Conservation (phyloP, 2,888 invertebrate genomes). For the Stramonita haemastoma region DNA sequence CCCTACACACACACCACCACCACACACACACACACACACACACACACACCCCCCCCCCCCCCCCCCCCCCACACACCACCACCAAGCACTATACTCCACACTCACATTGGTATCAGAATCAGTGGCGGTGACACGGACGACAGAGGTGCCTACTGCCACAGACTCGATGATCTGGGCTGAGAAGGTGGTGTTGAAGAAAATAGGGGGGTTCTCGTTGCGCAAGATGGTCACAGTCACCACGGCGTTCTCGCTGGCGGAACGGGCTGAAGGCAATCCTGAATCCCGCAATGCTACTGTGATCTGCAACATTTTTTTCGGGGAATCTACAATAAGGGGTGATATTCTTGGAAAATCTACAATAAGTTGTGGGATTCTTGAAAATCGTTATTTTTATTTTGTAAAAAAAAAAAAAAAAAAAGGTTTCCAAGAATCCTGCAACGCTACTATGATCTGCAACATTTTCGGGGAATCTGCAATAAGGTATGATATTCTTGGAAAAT, state of each 20-base stretch:
- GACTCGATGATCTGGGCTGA: constrained; percentile 55
- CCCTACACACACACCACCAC: neutral
- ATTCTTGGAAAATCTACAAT: neutral
- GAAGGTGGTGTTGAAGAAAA: constrained; percentile 63
- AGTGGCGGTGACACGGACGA: constrained; percentile 57
- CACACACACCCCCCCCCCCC: neutral
- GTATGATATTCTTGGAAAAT: neutral
- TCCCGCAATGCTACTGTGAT: constrained; percentile 57
- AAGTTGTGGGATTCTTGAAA: neutral
- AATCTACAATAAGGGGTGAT: neutral
- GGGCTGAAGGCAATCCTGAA: constrained; percentile 51
- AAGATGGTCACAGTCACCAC: constrained; percentile 58
- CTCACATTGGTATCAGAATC: constrained; percentile 57
- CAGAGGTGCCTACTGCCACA: constrained; percentile 43
- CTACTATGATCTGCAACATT: no score
- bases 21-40: neutral
- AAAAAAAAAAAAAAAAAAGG: no score
- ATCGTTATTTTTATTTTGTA: no score
- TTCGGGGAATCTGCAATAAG: neutral
- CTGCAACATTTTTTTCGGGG: constrained; percentile 43
- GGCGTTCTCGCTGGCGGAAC: constrained; percentile 49
- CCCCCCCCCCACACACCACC: neutral
- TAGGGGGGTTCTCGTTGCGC: constrained; percentile 59
- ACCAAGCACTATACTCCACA: neutral
- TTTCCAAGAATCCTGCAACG: no score